Evolutionary conservation across 2,113 vertebrate species (phyloP), one percentile per base, ranked within the genome.

Genomic region (Chaenocephalus aceratus): DNA sequence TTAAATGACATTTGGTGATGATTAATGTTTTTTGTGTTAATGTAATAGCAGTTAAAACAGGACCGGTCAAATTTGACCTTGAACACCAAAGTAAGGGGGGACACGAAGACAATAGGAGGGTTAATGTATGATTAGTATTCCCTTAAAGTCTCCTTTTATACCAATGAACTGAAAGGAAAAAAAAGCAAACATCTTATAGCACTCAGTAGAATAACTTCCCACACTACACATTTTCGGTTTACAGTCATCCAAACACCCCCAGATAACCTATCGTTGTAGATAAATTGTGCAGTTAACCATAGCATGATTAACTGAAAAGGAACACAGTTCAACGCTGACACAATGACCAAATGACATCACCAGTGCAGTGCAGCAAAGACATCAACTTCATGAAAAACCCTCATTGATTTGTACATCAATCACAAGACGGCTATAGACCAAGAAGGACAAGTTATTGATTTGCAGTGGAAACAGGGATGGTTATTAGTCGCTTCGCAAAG

Each of bases 381-480:
- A 80, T 75, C 12, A 69, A 56, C 49, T 63, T 62, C 58, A 16
- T 83, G 75, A 78, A 72, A 80, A 74, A 41, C 46, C 51, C n/a
- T 34, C 15, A 84, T 72, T 83, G 83, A 88, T 85, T 80, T 72
- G 26, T 57, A 6, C 45, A 80, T 85, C 82, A 84, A 67, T 86
- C 70, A 70, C 49, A 70, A 10, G 48, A 64, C 21, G 13, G 49
- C 21, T 15, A 71, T 44, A 63, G 82, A 70, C 67, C 36, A 56
- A 45, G 5, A 77, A 75, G 54, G 63, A 85, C 62, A 80, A 62
- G 48, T 53, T 76, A 86, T 89, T 86, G 75, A 88, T 84, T 75
- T 62, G 16, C 14, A 66, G 30, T 44, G 6, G 46, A 83, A 70
- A 75, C 45, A 4, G 13, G 51, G 67, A 83, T 36, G 16, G 56